Conservation (phyloP, 37 sponge, comb jelly and placozoan genomes). For the Crambe crambe region DNA sequence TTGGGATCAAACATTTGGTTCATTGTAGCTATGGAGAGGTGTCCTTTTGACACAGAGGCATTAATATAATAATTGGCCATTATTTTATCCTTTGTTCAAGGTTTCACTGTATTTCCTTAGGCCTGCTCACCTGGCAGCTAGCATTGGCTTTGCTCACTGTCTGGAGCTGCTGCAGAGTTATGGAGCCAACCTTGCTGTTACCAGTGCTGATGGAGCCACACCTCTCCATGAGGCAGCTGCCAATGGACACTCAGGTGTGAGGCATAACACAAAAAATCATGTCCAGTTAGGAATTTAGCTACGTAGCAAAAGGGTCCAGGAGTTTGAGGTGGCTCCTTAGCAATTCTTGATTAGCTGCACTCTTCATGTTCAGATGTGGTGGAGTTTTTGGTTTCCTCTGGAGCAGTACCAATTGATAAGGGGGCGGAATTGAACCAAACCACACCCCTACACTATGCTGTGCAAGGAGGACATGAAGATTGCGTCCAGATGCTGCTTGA, state of each 20-base stretch:
- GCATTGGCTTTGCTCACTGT: slow-evolving; percentile 39
- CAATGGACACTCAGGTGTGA: slow-evolving; percentile 61
- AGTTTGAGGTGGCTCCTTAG: too few relatives aligned
- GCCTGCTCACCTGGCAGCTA: slow-evolving; percentile 62
- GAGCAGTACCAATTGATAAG: not conserved
- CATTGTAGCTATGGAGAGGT: too few relatives aligned
- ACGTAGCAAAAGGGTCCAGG: too few relatives aligned
- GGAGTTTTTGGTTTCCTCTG: slow-evolving; percentile 48
- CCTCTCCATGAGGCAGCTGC: slow-evolving; percentile 82
- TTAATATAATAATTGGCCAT: too few relatives aligned
- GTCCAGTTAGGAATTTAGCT: too few relatives aligned
- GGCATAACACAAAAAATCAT: not conserved
- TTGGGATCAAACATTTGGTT: too few relatives aligned
- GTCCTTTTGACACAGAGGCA: too few relatives aligned
- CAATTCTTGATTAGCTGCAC: too few relatives aligned
- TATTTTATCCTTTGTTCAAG: too few relatives aligned
- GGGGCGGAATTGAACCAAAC: slow-evolving; percentile 5
- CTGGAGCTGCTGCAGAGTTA: slow-evolving; percentile 46
- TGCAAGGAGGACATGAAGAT: slow-evolving; percentile 39
- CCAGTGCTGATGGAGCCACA: slow-evolving; percentile 46
- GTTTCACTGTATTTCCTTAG: too few relatives aligned
- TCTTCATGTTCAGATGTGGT: slow-evolving; percentile 37
- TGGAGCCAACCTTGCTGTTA: slow-evolving; percentile 42
- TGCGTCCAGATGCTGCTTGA: slow-evolving; percentile 57
- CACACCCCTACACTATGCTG: slow-evolving; percentile 77